Evolutionary conservation across 2,113 vertebrate species (phyloP).

Genomic region (Oenanthe oenanthe): DNA sequence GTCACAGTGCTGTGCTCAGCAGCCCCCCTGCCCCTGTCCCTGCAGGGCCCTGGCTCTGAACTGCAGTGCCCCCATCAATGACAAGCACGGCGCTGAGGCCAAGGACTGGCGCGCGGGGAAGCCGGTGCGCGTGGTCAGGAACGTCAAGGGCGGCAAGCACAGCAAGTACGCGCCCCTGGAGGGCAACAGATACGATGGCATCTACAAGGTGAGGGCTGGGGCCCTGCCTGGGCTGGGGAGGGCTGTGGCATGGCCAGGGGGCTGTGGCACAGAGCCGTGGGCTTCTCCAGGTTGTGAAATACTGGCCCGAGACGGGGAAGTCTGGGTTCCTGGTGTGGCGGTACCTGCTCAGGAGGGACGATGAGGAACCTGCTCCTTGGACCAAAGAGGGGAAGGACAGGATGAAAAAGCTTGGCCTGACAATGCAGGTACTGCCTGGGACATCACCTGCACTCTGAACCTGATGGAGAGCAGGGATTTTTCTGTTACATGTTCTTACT

Average conservation of each 20-base stretch:
- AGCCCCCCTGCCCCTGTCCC: not conserved
- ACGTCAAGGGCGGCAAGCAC: slow-evolving; percentile 90
- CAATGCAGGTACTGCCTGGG: slow-evolving; percentile 85
- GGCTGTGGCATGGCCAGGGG: not conserved
- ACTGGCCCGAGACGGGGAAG: slow-evolving; percentile 96
- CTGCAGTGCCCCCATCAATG: slow-evolving; percentile 88
- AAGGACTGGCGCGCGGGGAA: slow-evolving; percentile 95
- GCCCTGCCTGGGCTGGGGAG: too few relatives aligned
- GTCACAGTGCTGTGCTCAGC: not conserved
- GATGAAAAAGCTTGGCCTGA: slow-evolving; percentile 89
- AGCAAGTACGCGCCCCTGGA: slow-evolving; percentile 92
- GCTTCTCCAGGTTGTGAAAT: slow-evolving; percentile 85
- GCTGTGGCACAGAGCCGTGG: accelerated
- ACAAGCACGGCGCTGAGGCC: slow-evolving; percentile 87
- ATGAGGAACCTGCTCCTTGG: slow-evolving; percentile 93
- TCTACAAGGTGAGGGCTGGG: slow-evolving; percentile 87
- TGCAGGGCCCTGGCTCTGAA: slow-evolving; percentile 92
- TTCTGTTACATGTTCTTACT: accelerated
- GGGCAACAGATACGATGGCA: slow-evolving; percentile 95
- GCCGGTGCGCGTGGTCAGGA: slow-evolving; percentile 91
- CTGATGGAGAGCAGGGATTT: not conserved
- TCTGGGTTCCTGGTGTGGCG: slow-evolving; percentile 97
- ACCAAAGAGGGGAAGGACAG: slow-evolving; percentile 94
- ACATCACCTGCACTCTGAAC: not conserved
- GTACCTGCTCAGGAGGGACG: slow-evolving; percentile 90